These are phyloP conservation scores for Diglossa cyanea DNA, from an alignment of 2,797 vertebrate genomes.

Conservation along the genomic window DNA sequence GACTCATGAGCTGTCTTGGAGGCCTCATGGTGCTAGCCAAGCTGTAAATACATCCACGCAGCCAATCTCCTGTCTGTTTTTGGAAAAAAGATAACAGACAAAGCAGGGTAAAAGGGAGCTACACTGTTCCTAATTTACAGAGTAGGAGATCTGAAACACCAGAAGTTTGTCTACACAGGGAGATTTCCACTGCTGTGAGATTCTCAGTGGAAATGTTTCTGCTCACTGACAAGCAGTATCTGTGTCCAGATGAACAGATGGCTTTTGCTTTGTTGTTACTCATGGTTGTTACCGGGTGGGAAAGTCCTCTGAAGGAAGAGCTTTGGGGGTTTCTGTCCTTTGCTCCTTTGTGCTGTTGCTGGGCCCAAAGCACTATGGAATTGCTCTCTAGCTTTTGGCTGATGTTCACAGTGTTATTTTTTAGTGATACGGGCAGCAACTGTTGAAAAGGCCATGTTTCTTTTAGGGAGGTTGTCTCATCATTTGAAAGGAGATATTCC, in stretches of 20 bases:
- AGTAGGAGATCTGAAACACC: background rate
- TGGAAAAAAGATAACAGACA: background rate
- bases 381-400: background rate
- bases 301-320: slow-evolving; percentile 27
- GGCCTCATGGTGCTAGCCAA: background rate
- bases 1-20: background rate
- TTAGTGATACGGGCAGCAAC: background rate
- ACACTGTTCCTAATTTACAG: background rate
- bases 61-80: background rate
- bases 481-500: background rate
- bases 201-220: slow-evolving; percentile 32
- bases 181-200: background rate
- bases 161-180: background rate
- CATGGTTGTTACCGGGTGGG: slow-evolving; percentile 4
- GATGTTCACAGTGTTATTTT: background rate
- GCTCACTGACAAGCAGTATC: slow-evolving; percentile 13
- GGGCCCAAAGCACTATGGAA: background rate
- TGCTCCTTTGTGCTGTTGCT: background rate
- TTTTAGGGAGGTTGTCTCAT: background rate
- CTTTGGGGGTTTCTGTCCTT: slow-evolving; percentile 8
- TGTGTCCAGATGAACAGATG: slow-evolving; percentile 58
- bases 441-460: background rate
- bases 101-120: background rate
- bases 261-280: slow-evolving; percentile 47
- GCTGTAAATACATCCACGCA: background rate